phyloP scores from a whole-genome alignment of 2,113 vertebrate species.

The Raja brachyura region DNA sequence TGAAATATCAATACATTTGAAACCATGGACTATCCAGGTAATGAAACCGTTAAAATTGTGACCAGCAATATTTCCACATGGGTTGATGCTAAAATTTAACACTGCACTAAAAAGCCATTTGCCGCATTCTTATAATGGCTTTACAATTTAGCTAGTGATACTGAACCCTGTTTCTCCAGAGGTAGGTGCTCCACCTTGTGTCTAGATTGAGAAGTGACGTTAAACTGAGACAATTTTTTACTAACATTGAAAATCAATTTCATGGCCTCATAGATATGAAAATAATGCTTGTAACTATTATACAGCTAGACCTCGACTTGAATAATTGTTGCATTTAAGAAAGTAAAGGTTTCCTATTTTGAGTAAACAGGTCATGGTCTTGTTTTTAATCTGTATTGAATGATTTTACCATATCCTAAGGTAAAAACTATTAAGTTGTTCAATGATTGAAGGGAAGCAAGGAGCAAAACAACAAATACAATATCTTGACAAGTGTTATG shows the following conservation, averaged over 20 bases:
- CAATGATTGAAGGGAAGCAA: not conserved
- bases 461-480: not conserved
- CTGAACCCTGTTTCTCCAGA: not conserved
- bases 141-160: not conserved
- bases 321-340: not conserved
- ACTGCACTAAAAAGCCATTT: not conserved
- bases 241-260: not conserved
- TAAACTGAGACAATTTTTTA: not conserved
- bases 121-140: not conserved
- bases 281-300: not conserved
- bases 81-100: not conserved
- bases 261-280: not conserved
- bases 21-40: not conserved
- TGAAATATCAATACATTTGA: not conserved
- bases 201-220: not conserved
- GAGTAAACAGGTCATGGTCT: not conserved
- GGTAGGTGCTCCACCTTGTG: slow-evolving; percentile 30
- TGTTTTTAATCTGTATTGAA: not conserved
- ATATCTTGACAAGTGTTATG: not conserved
- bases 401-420: not conserved
- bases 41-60: not conserved
- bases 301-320: not conserved
- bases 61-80: not conserved
- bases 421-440: not conserved
- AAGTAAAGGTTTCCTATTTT: not conserved